Conservation (phyloP, 2,888 invertebrate genomes). For the Rhabditophanes sp. region DNA sequence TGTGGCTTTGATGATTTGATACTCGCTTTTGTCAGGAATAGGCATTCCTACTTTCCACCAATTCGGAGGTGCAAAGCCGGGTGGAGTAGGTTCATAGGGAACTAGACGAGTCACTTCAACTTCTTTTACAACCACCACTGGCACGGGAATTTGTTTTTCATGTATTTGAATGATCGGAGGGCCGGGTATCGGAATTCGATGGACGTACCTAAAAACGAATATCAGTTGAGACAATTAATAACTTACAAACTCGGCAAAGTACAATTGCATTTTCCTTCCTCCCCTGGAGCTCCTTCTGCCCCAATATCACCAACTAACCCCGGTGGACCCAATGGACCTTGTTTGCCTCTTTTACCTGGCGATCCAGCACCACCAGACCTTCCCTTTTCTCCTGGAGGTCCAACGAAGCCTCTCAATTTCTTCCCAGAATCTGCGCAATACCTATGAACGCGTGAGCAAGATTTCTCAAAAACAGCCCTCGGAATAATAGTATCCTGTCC, state of each 20-base stretch:
- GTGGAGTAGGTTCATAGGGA: conserved; percentile 43
- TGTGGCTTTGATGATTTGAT: background rate
- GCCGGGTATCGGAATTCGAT: no score
- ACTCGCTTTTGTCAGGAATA: conserved; percentile 23
- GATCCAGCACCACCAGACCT: conserved; percentile 22
- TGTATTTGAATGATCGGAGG: conserved; percentile 38
- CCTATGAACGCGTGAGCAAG: conserved; percentile 35
- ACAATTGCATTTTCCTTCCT: conserved; percentile 31
- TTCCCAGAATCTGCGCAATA: conserved; percentile 31
- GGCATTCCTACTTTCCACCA: conserved; percentile 42
- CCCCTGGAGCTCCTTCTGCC: conserved; percentile 18
- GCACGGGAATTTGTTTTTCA: conserved; percentile 39
- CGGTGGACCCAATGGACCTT: conserved; percentile 10
- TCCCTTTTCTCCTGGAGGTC: conserved; percentile 16
- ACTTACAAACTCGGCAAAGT: conserved; percentile 39
- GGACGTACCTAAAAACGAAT: no score
- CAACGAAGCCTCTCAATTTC: conserved; percentile 31
- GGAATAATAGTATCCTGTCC: conserved; percentile 42
- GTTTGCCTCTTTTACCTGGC: conserved; percentile 14
- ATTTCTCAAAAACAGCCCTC: conserved; percentile 24
- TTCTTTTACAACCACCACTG: conserved; percentile 42
- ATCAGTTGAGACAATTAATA: no score
- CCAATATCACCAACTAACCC: conserved; percentile 33
- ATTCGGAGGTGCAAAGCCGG: conserved; percentile 37
- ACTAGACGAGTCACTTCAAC: conserved; percentile 33